phyloP scores from a whole-genome alignment of 2,113 vertebrate species.

The Platycercus adscitus region DNA sequence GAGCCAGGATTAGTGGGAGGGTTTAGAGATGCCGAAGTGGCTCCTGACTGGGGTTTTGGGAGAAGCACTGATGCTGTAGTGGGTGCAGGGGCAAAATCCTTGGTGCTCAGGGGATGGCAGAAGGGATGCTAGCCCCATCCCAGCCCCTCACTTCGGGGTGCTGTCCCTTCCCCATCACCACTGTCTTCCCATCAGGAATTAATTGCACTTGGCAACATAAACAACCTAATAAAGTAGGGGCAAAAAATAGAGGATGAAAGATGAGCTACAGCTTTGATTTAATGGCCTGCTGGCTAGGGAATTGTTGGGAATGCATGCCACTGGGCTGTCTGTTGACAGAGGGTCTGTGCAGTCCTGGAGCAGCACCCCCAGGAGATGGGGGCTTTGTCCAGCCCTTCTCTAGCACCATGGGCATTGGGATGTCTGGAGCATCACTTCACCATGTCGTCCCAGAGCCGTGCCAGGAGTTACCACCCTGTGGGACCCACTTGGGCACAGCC shows the following conservation, averaged over 20 bases:
- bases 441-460: accelerated
- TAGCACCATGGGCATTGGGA: accelerated
- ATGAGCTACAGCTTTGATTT: neutral
- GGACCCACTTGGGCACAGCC: accelerated
- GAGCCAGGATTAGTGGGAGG: neutral
- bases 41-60: neutral
- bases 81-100: accelerated
- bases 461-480: neutral
- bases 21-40: neutral
- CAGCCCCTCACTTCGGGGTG: neutral
- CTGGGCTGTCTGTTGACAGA: neutral
- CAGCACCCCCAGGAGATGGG: too few relatives aligned
- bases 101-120: accelerated
- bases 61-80: accelerated
- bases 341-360: neutral
- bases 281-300: neutral
- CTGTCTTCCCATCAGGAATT: neutral
- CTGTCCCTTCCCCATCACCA: neutral
- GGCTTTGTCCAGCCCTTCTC: neutral
- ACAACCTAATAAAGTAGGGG: neutral
- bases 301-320: neutral
- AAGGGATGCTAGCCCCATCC: accelerated
- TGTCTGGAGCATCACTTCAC: neutral
- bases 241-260: neutral
- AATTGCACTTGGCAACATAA: neutral